These are phyloP conservation scores for Cheirogaleus major DNA, from an alignment of 2,797 vertebrate genomes.

Conservation along the genomic window DNA sequence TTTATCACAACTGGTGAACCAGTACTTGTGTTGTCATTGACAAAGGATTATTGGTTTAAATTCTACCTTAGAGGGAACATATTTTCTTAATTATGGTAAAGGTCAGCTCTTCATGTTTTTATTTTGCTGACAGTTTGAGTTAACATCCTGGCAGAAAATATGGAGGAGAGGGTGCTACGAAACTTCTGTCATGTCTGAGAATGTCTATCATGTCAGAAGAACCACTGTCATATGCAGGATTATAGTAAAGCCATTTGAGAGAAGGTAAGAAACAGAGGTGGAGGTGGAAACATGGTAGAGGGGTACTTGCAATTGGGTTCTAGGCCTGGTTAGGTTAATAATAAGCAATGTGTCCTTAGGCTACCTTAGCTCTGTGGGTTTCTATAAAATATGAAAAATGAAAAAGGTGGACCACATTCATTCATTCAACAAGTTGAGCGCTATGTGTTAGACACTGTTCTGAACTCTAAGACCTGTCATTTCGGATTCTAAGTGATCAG, in stretches of 20 bases:
- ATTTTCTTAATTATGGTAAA: constrained; percentile 52
- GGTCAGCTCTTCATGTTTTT: constrained; percentile 2
- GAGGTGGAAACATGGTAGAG: not conserved
- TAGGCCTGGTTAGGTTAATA: not conserved
- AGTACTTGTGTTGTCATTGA: not conserved
- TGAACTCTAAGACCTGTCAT: not conserved
- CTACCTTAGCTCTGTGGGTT: not conserved
- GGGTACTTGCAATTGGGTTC: not conserved
- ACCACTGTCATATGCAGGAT: not conserved
- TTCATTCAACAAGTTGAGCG: not conserved
- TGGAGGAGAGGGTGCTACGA: not conserved
- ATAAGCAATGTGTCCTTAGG: not conserved
- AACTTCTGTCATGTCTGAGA: constrained; percentile 16
- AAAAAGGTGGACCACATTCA: not conserved
- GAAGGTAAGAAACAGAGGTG: not conserved
- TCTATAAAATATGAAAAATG: constrained; percentile 34
- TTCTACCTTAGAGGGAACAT: not conserved
- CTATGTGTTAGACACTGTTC: not conserved
- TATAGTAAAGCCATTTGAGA: constrained; percentile 35
- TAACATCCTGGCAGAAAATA: constrained; percentile 35
- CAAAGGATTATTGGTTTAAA: constrained; percentile 41
- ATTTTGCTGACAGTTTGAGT: constrained; percentile 32
- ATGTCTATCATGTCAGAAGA: constrained; percentile 22
- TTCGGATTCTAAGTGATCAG: constrained; percentile 11
- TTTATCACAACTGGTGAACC: not conserved